These are phyloP conservation scores for Hyposoter dolosus DNA, from an alignment of 2,888 invertebrate genomes.

Conservation along the genomic window DNA sequence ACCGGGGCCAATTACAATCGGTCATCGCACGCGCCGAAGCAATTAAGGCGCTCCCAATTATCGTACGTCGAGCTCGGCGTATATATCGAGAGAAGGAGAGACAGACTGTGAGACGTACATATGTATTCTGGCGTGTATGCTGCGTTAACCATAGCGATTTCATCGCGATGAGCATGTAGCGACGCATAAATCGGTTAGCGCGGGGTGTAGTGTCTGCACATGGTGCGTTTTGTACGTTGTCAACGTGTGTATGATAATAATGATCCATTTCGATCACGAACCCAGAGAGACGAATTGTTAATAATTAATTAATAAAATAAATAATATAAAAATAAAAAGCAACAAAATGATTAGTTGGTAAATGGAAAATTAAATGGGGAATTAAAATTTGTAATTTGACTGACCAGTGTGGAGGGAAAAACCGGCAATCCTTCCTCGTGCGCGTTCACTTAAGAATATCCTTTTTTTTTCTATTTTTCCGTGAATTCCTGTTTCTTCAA, in stretches of 20 bases:
- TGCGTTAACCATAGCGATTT: constrained; percentile 33
- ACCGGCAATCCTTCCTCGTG: constrained; percentile 32
- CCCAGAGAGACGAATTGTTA: background rate
- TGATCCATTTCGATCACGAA: background rate
- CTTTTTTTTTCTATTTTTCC: constrained; percentile 31
- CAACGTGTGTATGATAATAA: constrained; percentile 21
- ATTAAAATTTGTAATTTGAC: background rate
- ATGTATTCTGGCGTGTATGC: background rate
- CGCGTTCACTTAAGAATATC: constrained; percentile 36
- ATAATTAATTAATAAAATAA: no score
- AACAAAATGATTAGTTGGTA: background rate
- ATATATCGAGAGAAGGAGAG: constrained; percentile 43
- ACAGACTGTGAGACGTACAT: constrained; percentile 18
- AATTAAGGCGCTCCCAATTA: constrained; percentile 83
- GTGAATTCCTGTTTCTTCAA: constrained; percentile 27
- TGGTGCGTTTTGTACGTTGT: constrained; percentile 31
- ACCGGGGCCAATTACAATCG: constrained; percentile 80
- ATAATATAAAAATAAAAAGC: no score
- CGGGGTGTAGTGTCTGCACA: constrained; percentile 26
- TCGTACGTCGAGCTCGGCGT: constrained; percentile 66
- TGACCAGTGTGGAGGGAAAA: constrained; percentile 36
- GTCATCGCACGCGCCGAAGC: constrained; percentile 82
- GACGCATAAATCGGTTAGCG: constrained; percentile 17
- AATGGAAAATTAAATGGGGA: background rate
- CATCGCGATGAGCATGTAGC: constrained; percentile 11